Conservation (phyloP, 2,888 invertebrate species). For the Andrena dorsata region DNA sequence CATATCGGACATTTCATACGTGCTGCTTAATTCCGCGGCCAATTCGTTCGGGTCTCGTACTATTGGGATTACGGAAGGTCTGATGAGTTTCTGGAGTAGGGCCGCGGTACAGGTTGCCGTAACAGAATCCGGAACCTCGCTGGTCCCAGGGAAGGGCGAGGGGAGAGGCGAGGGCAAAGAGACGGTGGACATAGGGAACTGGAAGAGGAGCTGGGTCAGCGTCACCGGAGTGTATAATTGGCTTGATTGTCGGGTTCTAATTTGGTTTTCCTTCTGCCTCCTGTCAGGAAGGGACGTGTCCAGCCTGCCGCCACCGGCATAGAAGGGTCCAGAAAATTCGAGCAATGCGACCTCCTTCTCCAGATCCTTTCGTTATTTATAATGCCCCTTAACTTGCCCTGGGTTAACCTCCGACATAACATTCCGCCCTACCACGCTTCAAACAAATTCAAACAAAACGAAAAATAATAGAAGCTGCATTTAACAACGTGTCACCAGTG, state of each 20-base stretch:
- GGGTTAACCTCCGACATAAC: constrained; percentile 45
- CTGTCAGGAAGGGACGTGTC: constrained; percentile 74
- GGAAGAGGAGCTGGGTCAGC: constrained; percentile 81
- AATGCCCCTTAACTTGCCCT: constrained; percentile 49
- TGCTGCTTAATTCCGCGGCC: constrained; percentile 80
- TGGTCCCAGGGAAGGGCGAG: constrained; percentile 60
- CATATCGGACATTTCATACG: constrained; percentile 74
- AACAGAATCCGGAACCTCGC: constrained; percentile 64
- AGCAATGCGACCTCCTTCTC: constrained; percentile 66
- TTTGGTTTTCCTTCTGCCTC: constrained; percentile 80
- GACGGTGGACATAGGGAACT: constrained; percentile 71
- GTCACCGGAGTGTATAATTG: constrained; percentile 84
- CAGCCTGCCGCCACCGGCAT: constrained; percentile 61
- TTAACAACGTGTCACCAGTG: background rate
- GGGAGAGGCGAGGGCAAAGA: constrained; percentile 73
- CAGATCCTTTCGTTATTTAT: constrained; percentile 75
- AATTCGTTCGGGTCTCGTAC: constrained; percentile 81
- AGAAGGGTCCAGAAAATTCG: constrained; percentile 66
- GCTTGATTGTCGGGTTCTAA: constrained; percentile 84
- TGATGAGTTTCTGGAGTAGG: constrained; percentile 83
- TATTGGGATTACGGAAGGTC: constrained; percentile 82
- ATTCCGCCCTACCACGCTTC: constrained; percentile 46
- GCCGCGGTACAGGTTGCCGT: constrained; percentile 70
- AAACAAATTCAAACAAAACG: constrained; percentile 55
- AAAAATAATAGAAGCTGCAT: background rate